A percentile compares a stretch with the other conserved stretches of the same genome.
phyloP scores from a whole-genome alignment of 2,888 invertebrate genomes.

The Meloe dianella region DNA sequence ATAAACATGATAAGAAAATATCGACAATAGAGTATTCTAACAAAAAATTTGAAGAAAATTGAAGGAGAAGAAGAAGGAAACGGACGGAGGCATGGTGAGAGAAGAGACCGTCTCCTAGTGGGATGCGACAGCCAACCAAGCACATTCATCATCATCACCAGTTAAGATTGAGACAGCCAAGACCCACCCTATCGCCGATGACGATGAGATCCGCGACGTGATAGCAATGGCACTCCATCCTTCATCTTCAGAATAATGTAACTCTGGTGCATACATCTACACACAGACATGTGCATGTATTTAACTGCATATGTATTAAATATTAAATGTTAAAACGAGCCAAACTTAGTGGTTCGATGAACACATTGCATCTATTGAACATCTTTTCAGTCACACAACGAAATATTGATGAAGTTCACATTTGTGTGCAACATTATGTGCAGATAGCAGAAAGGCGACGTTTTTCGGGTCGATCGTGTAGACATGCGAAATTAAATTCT shows the following conservation, averaged over 20 bases:
- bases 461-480: neutral
- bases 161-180: neutral
- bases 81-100: neutral
- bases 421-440: neutral
- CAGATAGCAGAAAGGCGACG: neutral
- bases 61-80: neutral
- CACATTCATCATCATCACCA: constrained; percentile 6
- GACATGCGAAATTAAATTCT: neutral
- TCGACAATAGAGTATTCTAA: neutral
- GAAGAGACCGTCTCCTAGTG: neutral
- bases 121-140: neutral
- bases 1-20: neutral
- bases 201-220: neutral
- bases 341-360: neutral
- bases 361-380: neutral
- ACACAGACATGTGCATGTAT: neutral
- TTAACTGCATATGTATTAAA: neutral
- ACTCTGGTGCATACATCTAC: neutral
- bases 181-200: neutral
- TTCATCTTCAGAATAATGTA: constrained; percentile 4
- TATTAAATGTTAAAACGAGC: constrained; percentile 3
- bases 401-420: neutral
- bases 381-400: constrained; percentile 5
- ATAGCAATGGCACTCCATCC: constrained; percentile 1
- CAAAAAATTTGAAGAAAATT: neutral